A percentile compares a stretch with the other conserved stretches of the same genome.
These are phyloP conservation scores for Macroglossus sobrinus DNA, from an alignment of 2,113 vertebrate genomes.

Conservation along the genomic window DNA sequence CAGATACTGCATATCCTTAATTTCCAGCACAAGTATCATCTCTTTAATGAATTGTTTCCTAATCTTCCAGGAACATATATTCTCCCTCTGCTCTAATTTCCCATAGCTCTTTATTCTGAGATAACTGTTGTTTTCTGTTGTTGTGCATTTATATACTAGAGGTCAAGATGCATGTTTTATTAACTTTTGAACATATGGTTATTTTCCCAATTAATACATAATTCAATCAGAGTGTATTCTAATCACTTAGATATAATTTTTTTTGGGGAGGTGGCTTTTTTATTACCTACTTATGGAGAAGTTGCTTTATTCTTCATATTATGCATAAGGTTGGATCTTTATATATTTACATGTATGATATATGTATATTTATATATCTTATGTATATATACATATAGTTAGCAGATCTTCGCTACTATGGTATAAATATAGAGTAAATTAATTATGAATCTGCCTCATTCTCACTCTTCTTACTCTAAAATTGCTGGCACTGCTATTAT, in stretches of 20 bases:
- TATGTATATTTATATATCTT: constrained; percentile 62
- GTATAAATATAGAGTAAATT: constrained; percentile 66
- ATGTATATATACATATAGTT: constrained; percentile 68
- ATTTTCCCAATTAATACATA: background rate
- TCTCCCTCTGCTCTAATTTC: background rate
- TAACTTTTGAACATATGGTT: background rate
- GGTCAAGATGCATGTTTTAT: background rate
- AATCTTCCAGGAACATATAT: background rate
- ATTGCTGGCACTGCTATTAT: background rate
- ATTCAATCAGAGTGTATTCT: background rate
- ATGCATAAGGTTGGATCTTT: background rate
- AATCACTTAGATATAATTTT: background rate
- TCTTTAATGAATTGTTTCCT: background rate
- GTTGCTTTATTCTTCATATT: constrained; percentile 31
- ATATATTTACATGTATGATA: constrained; percentile 20
- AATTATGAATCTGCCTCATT: constrained; percentile 65
- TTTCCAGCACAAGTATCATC: background rate
- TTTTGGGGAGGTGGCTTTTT: background rate
- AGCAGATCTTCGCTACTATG: constrained; percentile 43
- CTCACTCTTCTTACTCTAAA: constrained; percentile 42
- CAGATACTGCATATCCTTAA: background rate
- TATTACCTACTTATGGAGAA: constrained; percentile 36
- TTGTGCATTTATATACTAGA: constrained; percentile 12
- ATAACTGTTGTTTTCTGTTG: background rate
- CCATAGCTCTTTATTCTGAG: background rate